Evolutionary conservation across 2,888 invertebrate species (phyloP).

Genomic region (Linyphia triangularis): DNA sequence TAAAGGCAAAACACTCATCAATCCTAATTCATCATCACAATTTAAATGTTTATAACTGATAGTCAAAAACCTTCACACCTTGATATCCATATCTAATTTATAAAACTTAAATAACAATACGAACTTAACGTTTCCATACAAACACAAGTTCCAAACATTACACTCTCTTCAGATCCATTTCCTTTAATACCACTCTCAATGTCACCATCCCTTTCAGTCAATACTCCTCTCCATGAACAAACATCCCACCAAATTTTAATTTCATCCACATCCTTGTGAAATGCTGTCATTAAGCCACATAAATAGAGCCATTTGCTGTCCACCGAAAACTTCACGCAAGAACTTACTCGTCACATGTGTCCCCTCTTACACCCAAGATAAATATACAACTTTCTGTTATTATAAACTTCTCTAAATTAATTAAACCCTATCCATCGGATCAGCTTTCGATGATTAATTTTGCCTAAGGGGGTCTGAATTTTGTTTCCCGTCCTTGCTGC

Average conservation of each 20-base stretch:
- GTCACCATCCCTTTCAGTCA: neutral
- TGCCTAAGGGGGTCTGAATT: slow-evolving; percentile 35
- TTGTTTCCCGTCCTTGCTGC: neutral
- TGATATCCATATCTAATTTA: too few relatives aligned
- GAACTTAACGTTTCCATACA: neutral
- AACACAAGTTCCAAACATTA: too few relatives aligned
- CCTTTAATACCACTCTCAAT: neutral
- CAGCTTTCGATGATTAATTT: slow-evolving; percentile 64
- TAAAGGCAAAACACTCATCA: too few relatives aligned
- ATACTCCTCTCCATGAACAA: neutral
- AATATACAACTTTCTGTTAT: slow-evolving; percentile 70
- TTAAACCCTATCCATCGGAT: slow-evolving; percentile 60
- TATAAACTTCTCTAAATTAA: slow-evolving; percentile 72
- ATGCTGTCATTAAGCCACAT: slow-evolving; percentile 41
- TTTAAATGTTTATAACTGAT: too few relatives aligned
- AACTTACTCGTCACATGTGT: neutral
- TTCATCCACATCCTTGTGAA: slow-evolving; percentile 20
- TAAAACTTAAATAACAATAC: too few relatives aligned
- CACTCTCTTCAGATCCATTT: neutral
- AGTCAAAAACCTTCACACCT: too few relatives aligned
- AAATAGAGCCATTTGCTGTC: slow-evolving; percentile 19
- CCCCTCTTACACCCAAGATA: slow-evolving; percentile 26
- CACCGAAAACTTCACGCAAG: slow-evolving; percentile 6
- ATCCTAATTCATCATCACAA: too few relatives aligned
- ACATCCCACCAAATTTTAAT: slow-evolving; percentile 40